phyloP scores from a whole-genome alignment of 2,113 vertebrate species.

The Pampusana beccarii region DNA sequence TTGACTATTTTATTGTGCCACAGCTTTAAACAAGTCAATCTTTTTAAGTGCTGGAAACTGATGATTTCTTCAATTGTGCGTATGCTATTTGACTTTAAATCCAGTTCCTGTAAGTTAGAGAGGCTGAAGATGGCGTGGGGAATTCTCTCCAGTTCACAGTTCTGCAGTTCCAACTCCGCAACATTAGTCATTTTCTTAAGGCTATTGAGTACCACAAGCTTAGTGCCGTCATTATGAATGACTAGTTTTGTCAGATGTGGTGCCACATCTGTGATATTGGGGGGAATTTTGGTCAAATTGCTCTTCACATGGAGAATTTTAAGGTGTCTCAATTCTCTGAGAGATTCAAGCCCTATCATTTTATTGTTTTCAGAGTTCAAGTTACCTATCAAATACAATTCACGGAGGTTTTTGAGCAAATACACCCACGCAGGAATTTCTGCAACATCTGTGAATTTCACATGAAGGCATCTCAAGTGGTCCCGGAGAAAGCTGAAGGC shows the following conservation, averaged over 20 bases:
- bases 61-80: conserved; percentile 98
- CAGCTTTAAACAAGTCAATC: conserved; percentile 93
- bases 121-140: conserved; percentile 98
- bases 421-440: conserved; percentile 98
- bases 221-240: conserved; percentile 97
- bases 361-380: conserved; percentile 99
- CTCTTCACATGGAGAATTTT: conserved; percentile 95
- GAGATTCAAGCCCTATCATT: conserved; percentile 96
- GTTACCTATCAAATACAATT: conserved; percentile 93
- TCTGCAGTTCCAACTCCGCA: conserved; percentile 91
- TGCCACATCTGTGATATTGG: conserved; percentile 96
- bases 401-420: conserved; percentile 90
- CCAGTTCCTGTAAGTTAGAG: conserved; percentile 94
- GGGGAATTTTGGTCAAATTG: conserved; percentile 97
- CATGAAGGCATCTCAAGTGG: conserved; percentile 96
- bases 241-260: conserved; percentile 93
- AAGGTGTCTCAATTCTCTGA: conserved; percentile 92
- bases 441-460: conserved; percentile 97
- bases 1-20: conserved; percentile 98
- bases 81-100: conserved; percentile 97
- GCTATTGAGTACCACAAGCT: conserved; percentile 94
- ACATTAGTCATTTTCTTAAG: conserved; percentile 99
- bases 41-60: conserved; percentile 98
- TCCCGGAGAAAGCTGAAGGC: conserved; percentile 97
- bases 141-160: conserved; percentile 97